Conservation (phyloP, 2,888 invertebrate species). For the Automeris io region DNA sequence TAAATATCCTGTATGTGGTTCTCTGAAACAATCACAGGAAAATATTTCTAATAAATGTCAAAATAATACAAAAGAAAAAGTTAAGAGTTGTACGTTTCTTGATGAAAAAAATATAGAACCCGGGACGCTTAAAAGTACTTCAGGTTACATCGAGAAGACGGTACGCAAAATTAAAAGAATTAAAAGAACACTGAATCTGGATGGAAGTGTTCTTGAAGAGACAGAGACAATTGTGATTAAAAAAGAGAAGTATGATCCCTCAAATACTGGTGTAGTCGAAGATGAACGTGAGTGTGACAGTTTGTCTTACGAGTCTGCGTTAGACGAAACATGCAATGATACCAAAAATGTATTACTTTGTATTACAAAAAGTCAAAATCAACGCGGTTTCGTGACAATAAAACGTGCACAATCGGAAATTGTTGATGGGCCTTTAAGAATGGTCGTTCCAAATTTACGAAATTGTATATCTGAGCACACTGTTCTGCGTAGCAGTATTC, state of each 20-base stretch:
- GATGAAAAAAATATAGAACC: background rate
- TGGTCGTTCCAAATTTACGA: constrained; percentile 12
- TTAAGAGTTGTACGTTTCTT: background rate
- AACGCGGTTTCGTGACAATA: constrained; percentile 13
- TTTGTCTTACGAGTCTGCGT: constrained; percentile 14
- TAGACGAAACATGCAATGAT: constrained; percentile 9
- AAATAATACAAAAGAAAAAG: constrained; percentile 1
- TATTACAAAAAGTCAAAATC: constrained; percentile 11
- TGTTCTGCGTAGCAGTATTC: background rate
- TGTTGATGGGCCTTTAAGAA: constrained; percentile 4
- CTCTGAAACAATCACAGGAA: constrained; percentile 3
- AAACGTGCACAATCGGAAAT: constrained; percentile 18
- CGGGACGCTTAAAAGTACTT: constrained; percentile 12
- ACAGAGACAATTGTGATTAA: constrained; percentile 26
- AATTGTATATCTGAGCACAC: constrained; percentile 13
- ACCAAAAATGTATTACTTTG: constrained; percentile 16
- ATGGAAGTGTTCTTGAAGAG: constrained; percentile 35
- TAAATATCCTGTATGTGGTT: background rate
- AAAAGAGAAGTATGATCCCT: constrained; percentile 24
- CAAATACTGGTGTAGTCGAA: constrained; percentile 18
- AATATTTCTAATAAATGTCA: constrained; percentile 9
- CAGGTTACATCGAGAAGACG: constrained; percentile 32
- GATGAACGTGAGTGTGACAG: constrained; percentile 15
- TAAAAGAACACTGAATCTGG: constrained; percentile 25
- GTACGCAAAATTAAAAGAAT: constrained; percentile 30